Conservation (phyloP, 2,113 vertebrate species). For the Chaetura pelagica region DNA sequence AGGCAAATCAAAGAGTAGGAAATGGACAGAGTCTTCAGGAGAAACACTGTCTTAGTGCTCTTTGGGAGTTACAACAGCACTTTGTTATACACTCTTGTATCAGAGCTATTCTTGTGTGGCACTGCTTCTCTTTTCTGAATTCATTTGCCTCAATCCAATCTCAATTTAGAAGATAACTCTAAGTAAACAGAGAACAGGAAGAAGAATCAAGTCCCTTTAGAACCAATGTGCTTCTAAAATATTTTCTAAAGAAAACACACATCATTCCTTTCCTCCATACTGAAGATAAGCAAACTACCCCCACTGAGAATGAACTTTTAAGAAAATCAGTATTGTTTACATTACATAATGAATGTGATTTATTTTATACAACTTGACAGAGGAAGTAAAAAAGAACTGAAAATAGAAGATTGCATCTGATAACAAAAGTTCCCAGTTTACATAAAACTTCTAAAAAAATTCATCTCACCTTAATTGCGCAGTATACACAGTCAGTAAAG, state of each 20-base stretch:
- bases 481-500: not conserved
- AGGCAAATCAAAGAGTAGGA: not conserved
- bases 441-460: not conserved
- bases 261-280: not conserved
- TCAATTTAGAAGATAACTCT: not conserved
- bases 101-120: no score
- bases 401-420: not conserved
- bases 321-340: not conserved
- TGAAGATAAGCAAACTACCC: not conserved
- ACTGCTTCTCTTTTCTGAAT: not conserved
- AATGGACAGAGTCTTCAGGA: not conserved
- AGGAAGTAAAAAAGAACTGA: not conserved
- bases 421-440: not conserved
- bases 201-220: not conserved
- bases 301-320: not conserved
- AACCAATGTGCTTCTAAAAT: not conserved
- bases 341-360: not conserved
- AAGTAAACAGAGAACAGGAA: not conserved
- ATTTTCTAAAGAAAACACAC: not conserved
- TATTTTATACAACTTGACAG: not conserved
- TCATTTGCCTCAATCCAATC: not conserved
- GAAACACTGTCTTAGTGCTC: not conserved
- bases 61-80: not conserved
- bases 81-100: not conserved
- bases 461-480: not conserved